phyloP scores from a whole-genome alignment of 2,888 invertebrate genomes.

The Metalampra italica region DNA sequence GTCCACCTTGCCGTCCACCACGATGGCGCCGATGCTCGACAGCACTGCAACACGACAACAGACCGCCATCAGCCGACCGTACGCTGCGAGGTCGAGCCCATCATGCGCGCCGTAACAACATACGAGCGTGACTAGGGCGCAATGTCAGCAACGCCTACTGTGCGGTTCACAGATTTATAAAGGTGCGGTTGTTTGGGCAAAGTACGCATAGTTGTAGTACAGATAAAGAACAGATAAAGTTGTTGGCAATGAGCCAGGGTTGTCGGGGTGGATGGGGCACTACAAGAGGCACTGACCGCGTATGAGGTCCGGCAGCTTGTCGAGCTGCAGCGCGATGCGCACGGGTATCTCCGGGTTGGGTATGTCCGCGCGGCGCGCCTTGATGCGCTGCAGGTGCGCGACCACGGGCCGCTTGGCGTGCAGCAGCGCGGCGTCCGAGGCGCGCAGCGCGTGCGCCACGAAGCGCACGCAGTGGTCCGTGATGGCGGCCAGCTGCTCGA shows the following conservation, averaged over 20 bases:
- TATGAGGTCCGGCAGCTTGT: constrained; percentile 88
- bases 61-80: no score
- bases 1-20: constrained; percentile 90
- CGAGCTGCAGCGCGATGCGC: constrained; percentile 87
- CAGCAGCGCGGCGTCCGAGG: constrained; percentile 90
- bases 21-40: constrained; percentile 87
- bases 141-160: no score
- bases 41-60: constrained; percentile 74
- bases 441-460: constrained; percentile 37
- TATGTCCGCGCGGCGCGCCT: constrained; percentile 90
- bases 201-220: no score
- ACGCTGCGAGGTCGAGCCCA: no score
- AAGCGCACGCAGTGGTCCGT: constrained; percentile 82
- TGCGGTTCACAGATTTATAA: no score
- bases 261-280: no score
- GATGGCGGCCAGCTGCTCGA: constrained; percentile 88
- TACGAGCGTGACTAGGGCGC: no score
- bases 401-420: constrained; percentile 86
- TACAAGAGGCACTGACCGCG: constrained; percentile 15
- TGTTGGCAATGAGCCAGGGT: no score
- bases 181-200: no score
- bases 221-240: no score
- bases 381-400: constrained; percentile 86
- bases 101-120: no score
- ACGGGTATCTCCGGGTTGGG: constrained; percentile 94